A percentile compares a stretch with the other conserved stretches of the same genome.
Conservation (phyloP, 2,113 vertebrate species). For the Lepidothrix coronata region DNA sequence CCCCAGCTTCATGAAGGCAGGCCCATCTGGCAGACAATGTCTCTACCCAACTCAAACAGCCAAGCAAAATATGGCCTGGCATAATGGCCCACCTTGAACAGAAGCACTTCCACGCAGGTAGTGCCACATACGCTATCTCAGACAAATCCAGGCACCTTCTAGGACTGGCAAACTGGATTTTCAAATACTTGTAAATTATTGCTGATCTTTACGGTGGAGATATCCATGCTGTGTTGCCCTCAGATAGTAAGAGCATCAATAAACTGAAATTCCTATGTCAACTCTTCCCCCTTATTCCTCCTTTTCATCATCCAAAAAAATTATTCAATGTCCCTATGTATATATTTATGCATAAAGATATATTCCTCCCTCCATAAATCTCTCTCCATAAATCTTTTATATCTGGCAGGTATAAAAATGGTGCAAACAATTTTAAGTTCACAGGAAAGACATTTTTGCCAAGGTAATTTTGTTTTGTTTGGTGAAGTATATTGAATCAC, state of each 20-base stretch:
- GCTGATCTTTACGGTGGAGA: not conserved
- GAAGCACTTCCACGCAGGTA: not conserved
- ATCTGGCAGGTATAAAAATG: not conserved
- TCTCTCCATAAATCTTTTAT: not conserved
- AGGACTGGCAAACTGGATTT: not conserved
- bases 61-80: rapidly evolving
- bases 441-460: not conserved
- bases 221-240: not conserved
- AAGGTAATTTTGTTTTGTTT: not conserved
- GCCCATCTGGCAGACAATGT: not conserved
- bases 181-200: not conserved
- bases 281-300: not conserved
- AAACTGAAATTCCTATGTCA: not conserved
- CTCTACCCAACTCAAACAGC: not conserved
- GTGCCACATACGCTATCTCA: rapidly evolving
- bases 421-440: not conserved
- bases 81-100: not conserved
- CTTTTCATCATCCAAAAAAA: not conserved
- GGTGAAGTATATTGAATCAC: not conserved
- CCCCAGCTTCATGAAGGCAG: not conserved
- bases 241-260: not conserved
- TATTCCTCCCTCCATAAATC: not conserved
- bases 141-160: not conserved
- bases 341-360: not conserved
- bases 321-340: not conserved